These are phyloP conservation scores for Heliconius hewitsoni DNA, from an alignment of 1,140 invertebrate species.

Conservation along the genomic window DNA sequence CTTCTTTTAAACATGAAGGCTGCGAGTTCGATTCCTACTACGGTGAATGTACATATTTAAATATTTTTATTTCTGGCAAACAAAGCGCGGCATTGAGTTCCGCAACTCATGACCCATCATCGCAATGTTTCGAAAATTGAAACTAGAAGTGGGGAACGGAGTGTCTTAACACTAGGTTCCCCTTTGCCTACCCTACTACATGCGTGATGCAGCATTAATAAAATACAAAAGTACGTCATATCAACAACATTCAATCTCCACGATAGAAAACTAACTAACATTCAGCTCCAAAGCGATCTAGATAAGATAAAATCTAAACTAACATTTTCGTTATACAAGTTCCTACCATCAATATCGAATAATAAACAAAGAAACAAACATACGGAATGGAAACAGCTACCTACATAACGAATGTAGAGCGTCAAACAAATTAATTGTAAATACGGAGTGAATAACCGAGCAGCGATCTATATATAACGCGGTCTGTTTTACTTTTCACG, in stretches of 20 bases:
- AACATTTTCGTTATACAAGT: not conserved
- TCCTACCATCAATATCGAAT: not conserved
- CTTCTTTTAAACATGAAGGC: no score
- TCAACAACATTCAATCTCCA: not conserved
- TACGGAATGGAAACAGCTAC: not conserved
- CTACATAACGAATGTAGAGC: not conserved
- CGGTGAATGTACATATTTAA: no score
- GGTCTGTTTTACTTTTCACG: slow-evolving; percentile 31
- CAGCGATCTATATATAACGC: slow-evolving; percentile 34
- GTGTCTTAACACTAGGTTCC: no score
- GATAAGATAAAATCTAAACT: not conserved
- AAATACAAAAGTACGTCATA: not conserved
- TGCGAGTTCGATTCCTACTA: no score
- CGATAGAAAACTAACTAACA: not conserved
- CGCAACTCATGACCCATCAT: no score
- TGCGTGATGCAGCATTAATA: no score
- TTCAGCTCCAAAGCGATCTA: not conserved
- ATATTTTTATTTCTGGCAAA: no score
- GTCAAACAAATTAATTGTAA: slow-evolving; percentile 31
- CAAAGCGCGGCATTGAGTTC: no score
- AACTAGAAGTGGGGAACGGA: no score
- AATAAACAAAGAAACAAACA: not conserved
- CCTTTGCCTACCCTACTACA: no score
- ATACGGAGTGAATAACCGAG: slow-evolving; percentile 37
- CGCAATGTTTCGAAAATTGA: no score